Evolutionary conservation across 2,113 vertebrate genomes (phyloP).

Genomic region (Taurulus bubalis): DNA sequence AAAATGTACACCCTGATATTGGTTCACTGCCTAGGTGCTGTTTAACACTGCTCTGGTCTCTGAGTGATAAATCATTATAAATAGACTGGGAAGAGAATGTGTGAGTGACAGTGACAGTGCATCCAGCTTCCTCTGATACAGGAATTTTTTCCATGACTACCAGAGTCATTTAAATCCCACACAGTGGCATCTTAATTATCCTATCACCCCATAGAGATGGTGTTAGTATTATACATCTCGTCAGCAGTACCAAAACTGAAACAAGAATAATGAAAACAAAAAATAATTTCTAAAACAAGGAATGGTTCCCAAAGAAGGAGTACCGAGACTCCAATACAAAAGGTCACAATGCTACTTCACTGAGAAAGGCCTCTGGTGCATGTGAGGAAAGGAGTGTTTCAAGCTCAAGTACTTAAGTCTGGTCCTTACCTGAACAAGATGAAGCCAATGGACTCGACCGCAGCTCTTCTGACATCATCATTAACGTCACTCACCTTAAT

Average conservation of each 20-base stretch:
- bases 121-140: not conserved
- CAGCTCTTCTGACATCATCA: constrained; percentile 95
- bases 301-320: not conserved
- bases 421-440: constrained; percentile 95
- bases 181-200: not conserved
- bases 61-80: constrained; percentile 42
- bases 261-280: not conserved
- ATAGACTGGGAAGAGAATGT: constrained; percentile 34
- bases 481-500: constrained; percentile 97
- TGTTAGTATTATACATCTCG: not conserved
- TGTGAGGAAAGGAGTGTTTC: not conserved
- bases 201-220: not conserved
- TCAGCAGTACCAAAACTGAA: not conserved
- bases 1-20: constrained; percentile 65
- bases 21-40: constrained; percentile 58
- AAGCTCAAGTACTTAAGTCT: not conserved
- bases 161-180: not conserved
- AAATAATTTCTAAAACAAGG: not conserved
- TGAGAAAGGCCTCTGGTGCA: constrained; percentile 27
- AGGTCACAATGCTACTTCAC: not conserved
- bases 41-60: constrained; percentile 56
- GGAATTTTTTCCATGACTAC: not conserved
- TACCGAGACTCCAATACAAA: not conserved
- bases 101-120: constrained; percentile 28
- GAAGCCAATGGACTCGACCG: constrained; percentile 98